phyloP scores from a whole-genome alignment of 1,140 invertebrate genomes.

The Ips nitidus region DNA sequence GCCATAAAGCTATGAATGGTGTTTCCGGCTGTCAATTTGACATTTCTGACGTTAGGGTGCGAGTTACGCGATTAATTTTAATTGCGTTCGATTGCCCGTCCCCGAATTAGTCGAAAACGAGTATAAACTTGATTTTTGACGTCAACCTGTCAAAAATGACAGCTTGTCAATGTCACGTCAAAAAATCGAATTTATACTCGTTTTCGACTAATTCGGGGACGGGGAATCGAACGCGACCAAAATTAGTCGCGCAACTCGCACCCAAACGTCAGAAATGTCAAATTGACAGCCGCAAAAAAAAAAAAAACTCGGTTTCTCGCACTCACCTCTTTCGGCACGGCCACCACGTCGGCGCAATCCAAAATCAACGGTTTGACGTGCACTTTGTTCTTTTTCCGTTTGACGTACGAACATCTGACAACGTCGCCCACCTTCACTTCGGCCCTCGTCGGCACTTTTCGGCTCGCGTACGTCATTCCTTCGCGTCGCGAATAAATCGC shows the following conservation, averaged over 20 bases:
- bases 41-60: no score
- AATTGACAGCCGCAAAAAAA: background rate
- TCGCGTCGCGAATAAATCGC: slow-evolving; percentile 39
- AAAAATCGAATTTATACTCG: no score
- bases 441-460: slow-evolving; percentile 26
- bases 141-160: no score
- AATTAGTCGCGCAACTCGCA: background rate
- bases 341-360: slow-evolving; percentile 20
- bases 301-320: background rate
- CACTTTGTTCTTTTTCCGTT: slow-evolving; percentile 29
- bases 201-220: no score
- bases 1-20: no score
- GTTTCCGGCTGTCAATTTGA: no score
- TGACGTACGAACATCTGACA: slow-evolving; percentile 39
- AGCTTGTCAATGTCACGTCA: no score
- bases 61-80: no score
- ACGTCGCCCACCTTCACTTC: slow-evolving; percentile 29
- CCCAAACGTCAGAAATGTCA: background rate
- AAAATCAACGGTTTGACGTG: slow-evolving; percentile 35
- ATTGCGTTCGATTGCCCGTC: no score
- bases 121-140: no score
- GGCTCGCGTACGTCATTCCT: background rate
- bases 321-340: slow-evolving; percentile 7
- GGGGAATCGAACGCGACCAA: no score
- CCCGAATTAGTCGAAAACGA: no score